phyloP scores from a whole-genome alignment of 2,797 vertebrate species.

The Bradypus variegatus region DNA sequence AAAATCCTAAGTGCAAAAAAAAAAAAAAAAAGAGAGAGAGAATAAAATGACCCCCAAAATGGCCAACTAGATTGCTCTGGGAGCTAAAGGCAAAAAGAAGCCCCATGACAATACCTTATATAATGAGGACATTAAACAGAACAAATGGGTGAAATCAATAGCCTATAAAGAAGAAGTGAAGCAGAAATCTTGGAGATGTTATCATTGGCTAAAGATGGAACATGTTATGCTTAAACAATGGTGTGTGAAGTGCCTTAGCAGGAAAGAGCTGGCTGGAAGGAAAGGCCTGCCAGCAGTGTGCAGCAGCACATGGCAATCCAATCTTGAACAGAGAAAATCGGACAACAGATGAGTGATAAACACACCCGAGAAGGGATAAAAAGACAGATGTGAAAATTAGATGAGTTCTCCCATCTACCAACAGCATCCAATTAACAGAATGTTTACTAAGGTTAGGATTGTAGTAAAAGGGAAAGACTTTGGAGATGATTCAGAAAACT shows the following conservation, averaged over 20 bases:
- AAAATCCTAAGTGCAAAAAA: neutral
- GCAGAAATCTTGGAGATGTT: constrained; percentile 35
- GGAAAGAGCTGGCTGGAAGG: neutral
- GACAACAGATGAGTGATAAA: neutral
- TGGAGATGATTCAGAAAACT: constrained; percentile 26
- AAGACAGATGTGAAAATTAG: constrained; percentile 8
- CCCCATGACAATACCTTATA: neutral
- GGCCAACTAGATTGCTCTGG: neutral
- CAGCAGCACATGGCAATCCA: neutral
- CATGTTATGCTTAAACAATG: neutral
- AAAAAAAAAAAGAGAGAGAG: neutral
- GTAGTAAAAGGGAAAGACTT: neutral
- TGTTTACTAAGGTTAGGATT: neutral
- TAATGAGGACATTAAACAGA: neutral
- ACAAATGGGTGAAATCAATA: neutral
- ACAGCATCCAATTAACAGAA: neutral
- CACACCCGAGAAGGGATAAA: neutral
- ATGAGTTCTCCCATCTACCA: neutral
- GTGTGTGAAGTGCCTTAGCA: neutral
- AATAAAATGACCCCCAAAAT: neutral
- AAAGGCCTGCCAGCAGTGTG: neutral
- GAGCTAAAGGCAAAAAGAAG: neutral
- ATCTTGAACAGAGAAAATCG: neutral
- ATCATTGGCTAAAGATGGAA: constrained; percentile 13
- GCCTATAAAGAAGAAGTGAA: constrained; percentile 17